Conservation (phyloP, 1,140 invertebrate genomes). For the Drosophila obscura region DNA sequence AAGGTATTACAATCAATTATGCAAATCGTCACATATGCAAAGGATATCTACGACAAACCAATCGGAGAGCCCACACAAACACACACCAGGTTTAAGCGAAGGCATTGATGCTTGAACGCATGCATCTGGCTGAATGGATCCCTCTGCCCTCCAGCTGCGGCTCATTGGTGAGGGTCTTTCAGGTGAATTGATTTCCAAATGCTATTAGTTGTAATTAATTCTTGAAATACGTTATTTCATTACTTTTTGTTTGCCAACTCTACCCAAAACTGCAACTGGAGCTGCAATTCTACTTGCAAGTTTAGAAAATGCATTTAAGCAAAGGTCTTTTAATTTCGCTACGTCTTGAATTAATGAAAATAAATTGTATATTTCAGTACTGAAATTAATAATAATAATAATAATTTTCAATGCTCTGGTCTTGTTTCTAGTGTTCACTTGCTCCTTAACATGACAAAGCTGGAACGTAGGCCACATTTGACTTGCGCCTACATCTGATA, state of each 20-base stretch:
- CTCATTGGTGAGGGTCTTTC: slow-evolving; percentile 6
- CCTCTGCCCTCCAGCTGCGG: neutral
- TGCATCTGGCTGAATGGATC: neutral
- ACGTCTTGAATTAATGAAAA: slow-evolving; percentile 57
- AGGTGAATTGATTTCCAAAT: slow-evolving; percentile 69
- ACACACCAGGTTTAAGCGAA: neutral
- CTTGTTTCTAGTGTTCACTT: too few relatives aligned
- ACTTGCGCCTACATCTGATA: neutral
- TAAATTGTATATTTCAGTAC: neutral
- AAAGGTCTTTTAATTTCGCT: too few relatives aligned
- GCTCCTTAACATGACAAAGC: too few relatives aligned
- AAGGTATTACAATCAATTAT: slow-evolving; percentile 53
- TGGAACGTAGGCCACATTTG: too few relatives aligned
- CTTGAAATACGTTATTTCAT: slow-evolving; percentile 74
- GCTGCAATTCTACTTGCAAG: slow-evolving; percentile 21
- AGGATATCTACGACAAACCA: neutral
- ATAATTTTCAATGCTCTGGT: too few relatives aligned
- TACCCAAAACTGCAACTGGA: neutral
- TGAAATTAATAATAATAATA: too few relatives aligned
- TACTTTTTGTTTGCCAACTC: slow-evolving; percentile 63
- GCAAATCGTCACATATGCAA: slow-evolving; percentile 20
- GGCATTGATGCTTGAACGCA: neutral
- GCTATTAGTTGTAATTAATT: slow-evolving; percentile 73
- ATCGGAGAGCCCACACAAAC: neutral
- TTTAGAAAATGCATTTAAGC: slow-evolving; percentile 6